phyloP scores from a whole-genome alignment of 2,888 invertebrate species.

The Hydrotaea diabolus region DNA sequence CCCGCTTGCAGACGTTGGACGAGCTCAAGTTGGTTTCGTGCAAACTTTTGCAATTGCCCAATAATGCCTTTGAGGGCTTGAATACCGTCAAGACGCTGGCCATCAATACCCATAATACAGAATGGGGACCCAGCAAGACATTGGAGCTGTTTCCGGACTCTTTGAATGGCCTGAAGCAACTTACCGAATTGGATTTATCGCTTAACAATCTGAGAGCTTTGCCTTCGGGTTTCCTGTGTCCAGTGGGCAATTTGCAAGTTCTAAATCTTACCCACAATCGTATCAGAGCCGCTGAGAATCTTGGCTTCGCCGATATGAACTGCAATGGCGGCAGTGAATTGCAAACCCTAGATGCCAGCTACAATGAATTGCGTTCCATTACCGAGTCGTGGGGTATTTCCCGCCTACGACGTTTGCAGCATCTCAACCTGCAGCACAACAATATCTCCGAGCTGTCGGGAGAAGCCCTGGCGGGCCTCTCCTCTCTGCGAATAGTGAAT shows the following conservation, averaged over 20 bases:
- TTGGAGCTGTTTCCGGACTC: constrained; percentile 88
- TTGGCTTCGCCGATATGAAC: constrained; percentile 85
- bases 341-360: constrained; percentile 89
- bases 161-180: constrained; percentile 89
- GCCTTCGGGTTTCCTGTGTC: constrained; percentile 90
- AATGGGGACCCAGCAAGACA: constrained; percentile 89
- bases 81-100: constrained; percentile 85
- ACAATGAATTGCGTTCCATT: constrained; percentile 88
- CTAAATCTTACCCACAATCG: constrained; percentile 93
- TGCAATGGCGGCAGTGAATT: constrained; percentile 87
- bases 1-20: constrained; percentile 86
- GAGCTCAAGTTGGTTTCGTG: constrained; percentile 89
- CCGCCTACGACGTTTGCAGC: constrained; percentile 88
- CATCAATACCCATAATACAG: constrained; percentile 89
- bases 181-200: constrained; percentile 90
- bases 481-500: constrained; percentile 90
- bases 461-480: constrained; percentile 89
- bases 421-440: constrained; percentile 91
- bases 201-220: constrained; percentile 91
- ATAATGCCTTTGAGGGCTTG: constrained; percentile 90
- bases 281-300: constrained; percentile 88
- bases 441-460: constrained; percentile 90
- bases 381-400: constrained; percentile 89
- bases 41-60: constrained; percentile 87
- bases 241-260: constrained; percentile 89